These are phyloP conservation scores for Apodemus sylvaticus DNA, from an alignment of 2,113 vertebrate species.

Conservation along the genomic window DNA sequence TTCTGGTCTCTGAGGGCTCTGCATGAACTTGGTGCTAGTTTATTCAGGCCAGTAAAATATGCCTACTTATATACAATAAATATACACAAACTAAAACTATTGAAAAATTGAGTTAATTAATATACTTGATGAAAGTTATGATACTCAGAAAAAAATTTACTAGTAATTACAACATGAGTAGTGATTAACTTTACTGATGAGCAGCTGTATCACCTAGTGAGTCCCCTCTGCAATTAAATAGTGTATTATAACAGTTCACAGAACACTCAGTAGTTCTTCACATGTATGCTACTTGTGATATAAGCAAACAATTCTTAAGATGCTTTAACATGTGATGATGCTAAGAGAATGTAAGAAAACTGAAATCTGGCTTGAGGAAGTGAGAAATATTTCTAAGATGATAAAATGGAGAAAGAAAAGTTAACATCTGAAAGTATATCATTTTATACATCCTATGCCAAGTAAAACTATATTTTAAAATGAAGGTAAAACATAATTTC, in stretches of 20 bases:
- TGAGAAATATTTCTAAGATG: not conserved
- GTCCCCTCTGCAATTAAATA: not conserved
- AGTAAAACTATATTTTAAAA: conserved; percentile 1
- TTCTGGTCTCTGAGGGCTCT: not conserved
- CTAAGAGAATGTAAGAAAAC: not conserved
- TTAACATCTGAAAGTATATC: not conserved
- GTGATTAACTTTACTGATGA: not conserved
- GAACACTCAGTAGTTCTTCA: not conserved
- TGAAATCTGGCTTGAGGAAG: not conserved
- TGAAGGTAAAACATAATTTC: not conserved
- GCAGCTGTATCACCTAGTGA: not conserved
- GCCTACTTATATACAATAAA: not conserved
- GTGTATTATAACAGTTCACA: not conserved
- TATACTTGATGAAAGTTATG: not conserved
- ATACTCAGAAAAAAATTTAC: not conserved
- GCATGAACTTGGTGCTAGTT: not conserved
- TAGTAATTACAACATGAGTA: not conserved
- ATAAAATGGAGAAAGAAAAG: not conserved
- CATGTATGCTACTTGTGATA: not conserved
- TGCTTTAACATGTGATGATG: not conserved
- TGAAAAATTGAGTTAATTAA: not conserved
- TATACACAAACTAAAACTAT: not conserved
- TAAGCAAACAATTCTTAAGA: not conserved
- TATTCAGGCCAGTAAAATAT: not conserved
- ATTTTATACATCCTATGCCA: not conserved